Evolutionary conservation across 2,888 invertebrate species (phyloP).

Genomic region (Tinea trinotella): DNA sequence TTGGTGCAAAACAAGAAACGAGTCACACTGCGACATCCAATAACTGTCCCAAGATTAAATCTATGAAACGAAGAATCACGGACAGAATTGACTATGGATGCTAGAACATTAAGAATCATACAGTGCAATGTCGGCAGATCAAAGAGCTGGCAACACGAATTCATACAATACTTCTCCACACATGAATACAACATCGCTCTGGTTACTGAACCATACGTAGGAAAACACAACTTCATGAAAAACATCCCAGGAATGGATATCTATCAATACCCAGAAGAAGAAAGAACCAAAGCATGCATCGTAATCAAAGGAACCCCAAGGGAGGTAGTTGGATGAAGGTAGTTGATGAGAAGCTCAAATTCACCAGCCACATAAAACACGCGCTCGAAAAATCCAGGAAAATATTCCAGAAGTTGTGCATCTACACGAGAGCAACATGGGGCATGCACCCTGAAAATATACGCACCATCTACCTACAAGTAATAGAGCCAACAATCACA

Average conservation of each 20-base stretch:
- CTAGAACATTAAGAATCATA: neutral
- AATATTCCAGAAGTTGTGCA: no score
- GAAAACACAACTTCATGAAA: neutral
- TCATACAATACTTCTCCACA: neutral
- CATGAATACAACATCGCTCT: constrained; percentile 18
- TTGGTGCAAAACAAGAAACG: neutral
- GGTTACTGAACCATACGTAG: constrained; percentile 22
- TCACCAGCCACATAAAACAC: no score
- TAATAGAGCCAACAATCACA: no score
- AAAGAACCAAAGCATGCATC: constrained; percentile 19
- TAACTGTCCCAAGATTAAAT: neutral
- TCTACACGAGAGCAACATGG: no score
- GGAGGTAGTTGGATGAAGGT: constrained; percentile 16
- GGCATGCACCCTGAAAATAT: no score
- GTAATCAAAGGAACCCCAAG: neutral
- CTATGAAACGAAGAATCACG: neutral
- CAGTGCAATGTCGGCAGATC: constrained; percentile 21
- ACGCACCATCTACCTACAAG: no score
- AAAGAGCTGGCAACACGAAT: constrained; percentile 18
- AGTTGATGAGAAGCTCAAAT: no score
- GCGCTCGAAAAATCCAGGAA: no score
- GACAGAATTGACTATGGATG: neutral
- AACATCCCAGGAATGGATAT: constrained; percentile 16
- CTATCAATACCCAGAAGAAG: constrained; percentile 12
- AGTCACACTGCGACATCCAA: constrained; percentile 19